Conservation (phyloP, 2,888 invertebrate species). For the Cacoxenus indagator region DNA sequence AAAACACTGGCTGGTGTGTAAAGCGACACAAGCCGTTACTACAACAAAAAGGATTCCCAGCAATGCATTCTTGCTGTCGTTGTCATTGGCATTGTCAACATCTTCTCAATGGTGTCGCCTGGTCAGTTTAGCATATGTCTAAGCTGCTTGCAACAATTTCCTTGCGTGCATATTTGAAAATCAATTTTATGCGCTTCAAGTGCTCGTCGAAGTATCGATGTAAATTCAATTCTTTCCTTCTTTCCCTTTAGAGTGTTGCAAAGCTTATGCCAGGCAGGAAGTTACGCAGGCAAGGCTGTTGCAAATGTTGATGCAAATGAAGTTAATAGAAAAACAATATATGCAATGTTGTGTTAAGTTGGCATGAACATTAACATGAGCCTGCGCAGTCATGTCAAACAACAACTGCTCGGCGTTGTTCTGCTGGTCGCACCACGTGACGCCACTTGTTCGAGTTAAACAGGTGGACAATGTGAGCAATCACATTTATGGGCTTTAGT, state of each 20-base stretch:
- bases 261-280: neutral
- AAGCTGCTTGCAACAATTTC: constrained; percentile 37
- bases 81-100: neutral
- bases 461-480: neutral
- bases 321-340: constrained; percentile 34
- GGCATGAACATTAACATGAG: neutral
- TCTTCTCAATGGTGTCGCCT: neutral
- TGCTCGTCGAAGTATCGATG: constrained; percentile 41
- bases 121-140: constrained; percentile 21
- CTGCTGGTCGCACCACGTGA: neutral
- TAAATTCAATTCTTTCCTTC: constrained; percentile 52
- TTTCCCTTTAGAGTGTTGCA: constrained; percentile 24
- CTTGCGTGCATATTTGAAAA: constrained; percentile 58
- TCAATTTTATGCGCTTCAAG: constrained; percentile 44
- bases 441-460: neutral
- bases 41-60: neutral
- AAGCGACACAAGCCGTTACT: constrained; percentile 9
- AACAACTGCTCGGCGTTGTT: neutral
- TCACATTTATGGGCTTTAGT: neutral
- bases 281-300: neutral
- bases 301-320: neutral
- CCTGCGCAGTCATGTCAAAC: neutral
- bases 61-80: constrained; percentile 8
- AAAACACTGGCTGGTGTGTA: constrained; percentile 9
- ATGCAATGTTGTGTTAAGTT: constrained; percentile 40